Base-by-base conservation (phyloP, 1,140 invertebrate genomes). In the Artemia franciscana region DNA sequence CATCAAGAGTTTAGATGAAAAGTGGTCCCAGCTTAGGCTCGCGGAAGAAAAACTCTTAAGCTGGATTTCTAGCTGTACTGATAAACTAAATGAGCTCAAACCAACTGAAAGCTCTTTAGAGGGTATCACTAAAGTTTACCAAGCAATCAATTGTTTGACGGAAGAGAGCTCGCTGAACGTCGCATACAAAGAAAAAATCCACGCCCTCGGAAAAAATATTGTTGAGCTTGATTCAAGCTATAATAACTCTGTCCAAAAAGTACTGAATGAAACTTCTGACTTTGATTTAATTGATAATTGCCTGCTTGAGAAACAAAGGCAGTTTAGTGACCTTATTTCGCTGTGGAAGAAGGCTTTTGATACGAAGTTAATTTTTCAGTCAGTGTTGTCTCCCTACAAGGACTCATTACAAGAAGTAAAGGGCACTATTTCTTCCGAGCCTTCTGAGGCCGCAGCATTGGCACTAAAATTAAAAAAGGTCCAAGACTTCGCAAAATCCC, bases 221-320 rank as follows among this genome's bases (percentile, higher is more conserved):
- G 84, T 89, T 77, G 82, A 84, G 67, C 82, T 86, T 72, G 87
- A 90, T 72, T 82, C 86, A 65, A 79, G 80, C 25, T 84, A 84
- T 66, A 82, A 84, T 70, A 80, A 82, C 3, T 79, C 80, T 3
- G 82, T 90, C 62, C 87, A 91, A 72, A 84, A 84, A 63, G 80
- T 82, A 30, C 69, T 91, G 0, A 78, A 84, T 2, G 78, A 82
- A 0, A 78, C 86, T 30, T 79, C 80, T 26, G 82, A 83, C 63
- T 91, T 84, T 79, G 86, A 88, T 68, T 83, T 83, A 68, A 73
- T 88, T 0, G 81, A 83, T 62, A 81, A 85, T 60, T 71, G 82
- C 21, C 77, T 91, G 4, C 77, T 79, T 39, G 82, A 88, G 56
- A 83, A 86, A 64, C 82, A 73, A 58, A 69, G 71, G 60, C 67